phyloP scores from a whole-genome alignment of 2,113 vertebrate species.

The Eulemur rufifrons region DNA sequence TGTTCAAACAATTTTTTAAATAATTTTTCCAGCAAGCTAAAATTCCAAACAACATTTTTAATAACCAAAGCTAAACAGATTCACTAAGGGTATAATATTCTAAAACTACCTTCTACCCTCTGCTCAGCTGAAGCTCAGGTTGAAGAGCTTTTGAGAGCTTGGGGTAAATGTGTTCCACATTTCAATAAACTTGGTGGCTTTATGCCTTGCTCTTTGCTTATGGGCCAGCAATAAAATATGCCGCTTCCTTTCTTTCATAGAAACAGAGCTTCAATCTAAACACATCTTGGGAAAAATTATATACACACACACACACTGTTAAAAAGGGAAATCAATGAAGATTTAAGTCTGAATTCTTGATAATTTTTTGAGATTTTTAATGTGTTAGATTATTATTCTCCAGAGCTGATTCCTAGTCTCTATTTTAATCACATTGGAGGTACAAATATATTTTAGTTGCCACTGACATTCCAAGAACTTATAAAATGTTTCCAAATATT shows the following conservation, averaged over 20 bases:
- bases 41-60: neutral
- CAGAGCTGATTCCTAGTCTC: neutral
- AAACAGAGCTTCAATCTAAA: conserved; percentile 48
- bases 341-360: neutral
- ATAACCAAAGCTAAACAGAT: neutral
- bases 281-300: neutral
- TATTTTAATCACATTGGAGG: neutral
- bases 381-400: neutral
- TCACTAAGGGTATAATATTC: neutral
- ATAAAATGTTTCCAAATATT: conserved; percentile 44
- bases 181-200: conserved; percentile 21
- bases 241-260: neutral
- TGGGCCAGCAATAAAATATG: conserved; percentile 26
- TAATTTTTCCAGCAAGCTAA: neutral
- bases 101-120: neutral
- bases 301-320: neutral
- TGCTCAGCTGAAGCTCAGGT: neutral
- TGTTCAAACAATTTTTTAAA: neutral
- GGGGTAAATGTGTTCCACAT: conserved; percentile 45
- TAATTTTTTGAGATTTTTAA: conserved; percentile 6
- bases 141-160: conserved; percentile 23
- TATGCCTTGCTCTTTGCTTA: conserved; percentile 19
- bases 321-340: neutral
- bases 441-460: conserved; percentile 30
- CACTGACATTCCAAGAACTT: conserved; percentile 13